Evolutionary conservation across 2,113 vertebrate genomes (phyloP).

Genomic region (Sphaerodactylus townsendi): DNA sequence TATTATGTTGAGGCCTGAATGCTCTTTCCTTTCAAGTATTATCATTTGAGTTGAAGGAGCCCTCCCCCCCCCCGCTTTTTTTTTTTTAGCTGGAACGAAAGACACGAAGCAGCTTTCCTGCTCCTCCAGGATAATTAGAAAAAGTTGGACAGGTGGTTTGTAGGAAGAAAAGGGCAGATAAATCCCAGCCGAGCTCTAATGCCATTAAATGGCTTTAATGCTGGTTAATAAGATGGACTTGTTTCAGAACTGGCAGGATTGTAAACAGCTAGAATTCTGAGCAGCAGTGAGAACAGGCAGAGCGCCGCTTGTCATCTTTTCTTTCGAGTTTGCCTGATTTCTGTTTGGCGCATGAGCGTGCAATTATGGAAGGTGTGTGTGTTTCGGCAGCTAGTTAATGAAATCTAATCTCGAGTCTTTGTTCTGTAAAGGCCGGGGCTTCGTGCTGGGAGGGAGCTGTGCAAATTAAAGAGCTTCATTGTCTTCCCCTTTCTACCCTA

Average conservation of each 20-base stretch:
- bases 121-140: not conserved
- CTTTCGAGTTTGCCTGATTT: slow-evolving; percentile 10
- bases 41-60: not conserved
- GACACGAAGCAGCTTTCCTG: not conserved
- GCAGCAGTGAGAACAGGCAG: slow-evolving; percentile 10
- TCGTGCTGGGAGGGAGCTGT: slow-evolving; percentile 34
- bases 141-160: slow-evolving; percentile 61
- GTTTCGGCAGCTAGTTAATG: slow-evolving; percentile 27
- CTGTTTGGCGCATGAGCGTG: slow-evolving; percentile 17
- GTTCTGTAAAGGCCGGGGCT: slow-evolving; percentile 15
- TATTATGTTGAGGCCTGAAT: slow-evolving; percentile 6
- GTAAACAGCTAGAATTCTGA: slow-evolving; percentile 46
- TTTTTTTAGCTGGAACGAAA: slow-evolving; percentile 23
- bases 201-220: slow-evolving; percentile 59
- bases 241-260: slow-evolving; percentile 11
- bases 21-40: slow-evolving; percentile 4
- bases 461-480: slow-evolving; percentile 33
- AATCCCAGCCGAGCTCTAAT: slow-evolving; percentile 63
- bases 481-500: not conserved
- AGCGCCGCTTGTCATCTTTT: not conserved
- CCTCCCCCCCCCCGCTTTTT: too few species aligned
- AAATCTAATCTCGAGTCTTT: slow-evolving; percentile 24
- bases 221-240: slow-evolving; percentile 60
- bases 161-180: slow-evolving; percentile 28
- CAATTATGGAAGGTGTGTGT: not conserved